Evolutionary conservation across 2,113 vertebrate species (phyloP), one percentile per base, ranked within the genome.

Genomic region (Oxyura jamaicensis): DNA sequence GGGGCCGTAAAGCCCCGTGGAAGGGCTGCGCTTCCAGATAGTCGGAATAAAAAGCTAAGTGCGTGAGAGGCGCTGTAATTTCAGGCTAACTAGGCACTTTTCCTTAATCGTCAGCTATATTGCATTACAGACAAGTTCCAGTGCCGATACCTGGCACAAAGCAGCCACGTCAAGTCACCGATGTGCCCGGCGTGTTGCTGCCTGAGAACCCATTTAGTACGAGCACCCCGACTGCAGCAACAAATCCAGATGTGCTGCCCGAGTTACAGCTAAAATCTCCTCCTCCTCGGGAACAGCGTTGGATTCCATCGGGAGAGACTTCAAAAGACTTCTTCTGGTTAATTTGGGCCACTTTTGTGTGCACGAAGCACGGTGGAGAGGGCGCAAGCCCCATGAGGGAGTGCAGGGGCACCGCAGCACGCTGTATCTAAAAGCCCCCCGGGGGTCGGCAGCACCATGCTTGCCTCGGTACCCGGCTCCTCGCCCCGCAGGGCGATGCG

Each of bases 1-100:
- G 48, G 63, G 60, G 73, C 41, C 39, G 29, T 8, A 81, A 41
- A 36, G 68, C 90, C 87, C 75, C 44, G 15, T 1, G 1, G 55
- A 77, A 86, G 50, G 10, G 36, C 67, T 31, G 6, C 46, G 13
- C 42, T 48, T 76, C 29, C 58, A 42, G 31, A 26, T 17, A 67
- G 85, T 80, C 74, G 46, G 67, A 86, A 86, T 77, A 66, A 88
- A 85, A 74, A n/a, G 29, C 79, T 80, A 59, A 67, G 79, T 10
- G 17, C 46, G 22, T 2, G 3, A 44, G 46, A 83, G 65, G 76
- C 42, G 66, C 82, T 35, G 20, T 91, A 67, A 96, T 95, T 93
- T 63, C 85, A 83, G 90, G 4, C 72, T 91, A 94, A 97, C 50
- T 10, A 96, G 90, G 85, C 55, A 88, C 93, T 95, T 85, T 23